Evolutionary conservation across 2,888 invertebrate species (phyloP).

Genomic region (Acleris emargana): DNA sequence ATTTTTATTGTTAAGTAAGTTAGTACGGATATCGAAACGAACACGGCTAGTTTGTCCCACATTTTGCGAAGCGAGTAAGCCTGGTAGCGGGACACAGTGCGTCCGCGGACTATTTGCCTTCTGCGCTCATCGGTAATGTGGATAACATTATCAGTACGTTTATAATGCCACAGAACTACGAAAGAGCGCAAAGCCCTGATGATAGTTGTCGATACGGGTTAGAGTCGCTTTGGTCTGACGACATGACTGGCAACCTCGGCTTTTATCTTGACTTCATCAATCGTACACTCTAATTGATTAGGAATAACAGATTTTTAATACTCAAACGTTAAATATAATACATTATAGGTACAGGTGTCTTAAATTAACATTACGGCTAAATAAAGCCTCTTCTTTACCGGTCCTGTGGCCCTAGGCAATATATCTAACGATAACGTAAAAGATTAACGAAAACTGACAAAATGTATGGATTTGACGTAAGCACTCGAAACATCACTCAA

Average conservation of each 20-base stretch:
- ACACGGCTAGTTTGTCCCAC: conserved; percentile 57
- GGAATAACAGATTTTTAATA: not conserved
- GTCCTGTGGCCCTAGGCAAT: no score
- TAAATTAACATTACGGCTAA: no score
- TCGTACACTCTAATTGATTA: conserved; percentile 18
- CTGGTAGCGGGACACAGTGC: conserved; percentile 47
- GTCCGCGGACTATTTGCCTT: conserved; percentile 38
- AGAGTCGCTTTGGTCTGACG: not conserved
- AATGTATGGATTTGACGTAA: no score
- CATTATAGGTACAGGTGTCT: no score
- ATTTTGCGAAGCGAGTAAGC: conserved; percentile 47
- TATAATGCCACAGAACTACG: conserved; percentile 25
- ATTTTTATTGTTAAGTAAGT: conserved; percentile 59
- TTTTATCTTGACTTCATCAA: conserved; percentile 9
- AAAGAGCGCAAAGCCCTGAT: conserved; percentile 23
- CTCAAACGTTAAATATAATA: no score
- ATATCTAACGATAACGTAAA: no score
- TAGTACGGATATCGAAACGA: conserved; percentile 48
- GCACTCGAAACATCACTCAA: no score
- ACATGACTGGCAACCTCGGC: conserved; percentile 2
- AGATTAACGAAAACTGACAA: no score
- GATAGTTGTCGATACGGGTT: conserved; percentile 23
- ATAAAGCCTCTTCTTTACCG: no score
- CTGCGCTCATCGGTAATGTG: conserved; percentile 28
- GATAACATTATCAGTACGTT: conserved; percentile 30